Conservation (phyloP, 1,140 invertebrate genomes). For the Prorops nasuta region DNA sequence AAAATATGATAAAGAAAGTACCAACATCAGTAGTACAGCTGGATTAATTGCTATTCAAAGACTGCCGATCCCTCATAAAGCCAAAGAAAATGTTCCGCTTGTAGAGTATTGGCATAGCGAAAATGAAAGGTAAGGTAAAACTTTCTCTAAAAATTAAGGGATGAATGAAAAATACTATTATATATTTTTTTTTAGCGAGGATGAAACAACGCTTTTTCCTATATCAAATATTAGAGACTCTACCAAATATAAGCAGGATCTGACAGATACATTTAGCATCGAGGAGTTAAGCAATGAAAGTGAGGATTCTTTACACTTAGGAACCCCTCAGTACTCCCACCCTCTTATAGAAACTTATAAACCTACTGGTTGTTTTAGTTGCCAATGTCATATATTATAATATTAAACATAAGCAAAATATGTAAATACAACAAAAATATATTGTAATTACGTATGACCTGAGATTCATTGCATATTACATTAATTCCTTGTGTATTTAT, state of each 20-base stretch:
- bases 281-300: constrained; percentile 64
- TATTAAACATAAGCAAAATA: no score
- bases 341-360: constrained; percentile 44
- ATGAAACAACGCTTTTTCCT: constrained; percentile 61
- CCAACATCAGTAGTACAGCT: constrained; percentile 26
- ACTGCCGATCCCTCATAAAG: constrained; percentile 59
- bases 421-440: no score
- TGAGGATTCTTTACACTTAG: constrained; percentile 59
- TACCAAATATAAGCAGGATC: constrained; percentile 57
- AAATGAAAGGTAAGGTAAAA: constrained; percentile 43
- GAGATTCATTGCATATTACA: no score
- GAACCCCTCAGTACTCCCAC: constrained; percentile 35
- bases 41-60: constrained; percentile 62
- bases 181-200: constrained; percentile 51
- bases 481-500: no score
- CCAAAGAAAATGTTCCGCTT: constrained; percentile 60
- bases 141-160: constrained; percentile 1
- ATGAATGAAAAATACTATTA: neutral
- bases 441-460: no score
- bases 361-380: constrained; percentile 44
- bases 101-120: constrained; percentile 59
- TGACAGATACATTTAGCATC: constrained; percentile 64
- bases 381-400: constrained; percentile 50
- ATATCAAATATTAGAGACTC: constrained; percentile 52
- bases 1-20: constrained; percentile 42